Percentiles rank a stretch among this genome's conserved stretches.
phyloP scores from a whole-genome alignment of 2,888 invertebrate species.

The Philonicus albiceps region DNA sequence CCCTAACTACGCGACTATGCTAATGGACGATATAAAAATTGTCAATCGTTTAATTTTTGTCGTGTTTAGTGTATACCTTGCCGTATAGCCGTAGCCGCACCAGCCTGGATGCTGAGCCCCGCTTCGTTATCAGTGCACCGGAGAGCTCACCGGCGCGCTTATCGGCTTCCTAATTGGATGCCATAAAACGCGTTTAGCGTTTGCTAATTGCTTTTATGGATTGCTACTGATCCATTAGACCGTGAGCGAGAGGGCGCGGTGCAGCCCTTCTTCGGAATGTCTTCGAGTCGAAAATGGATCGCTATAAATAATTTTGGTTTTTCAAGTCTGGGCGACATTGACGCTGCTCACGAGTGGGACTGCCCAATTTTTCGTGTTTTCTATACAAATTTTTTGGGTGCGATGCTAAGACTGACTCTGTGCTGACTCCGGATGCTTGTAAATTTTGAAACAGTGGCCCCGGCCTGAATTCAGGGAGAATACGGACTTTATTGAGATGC shows the following conservation, averaged over 20 bases:
- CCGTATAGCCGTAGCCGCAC: not conserved
- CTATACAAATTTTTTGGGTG: not conserved
- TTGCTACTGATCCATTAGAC: constrained; percentile 29
- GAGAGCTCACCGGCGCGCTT: not conserved
- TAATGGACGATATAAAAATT: constrained; percentile 36
- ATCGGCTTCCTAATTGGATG: constrained; percentile 22
- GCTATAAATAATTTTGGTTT: not conserved
- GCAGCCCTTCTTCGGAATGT: not conserved
- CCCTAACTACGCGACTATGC: not conserved
- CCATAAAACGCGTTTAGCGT: constrained; percentile 32
- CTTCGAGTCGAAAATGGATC: not conserved
- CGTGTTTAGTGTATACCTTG: constrained; percentile 7
- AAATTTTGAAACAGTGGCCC: not conserved
- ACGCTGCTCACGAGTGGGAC: not conserved
- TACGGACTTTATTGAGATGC: constrained; percentile 33
- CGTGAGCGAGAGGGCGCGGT: not conserved
- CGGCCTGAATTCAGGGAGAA: not conserved
- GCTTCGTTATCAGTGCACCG: not conserved
- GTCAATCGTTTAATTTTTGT: constrained; percentile 39
- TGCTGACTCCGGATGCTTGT: constrained; percentile 32
- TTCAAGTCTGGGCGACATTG: not conserved
- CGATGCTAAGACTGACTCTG: not conserved
- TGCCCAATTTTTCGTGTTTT: not conserved
- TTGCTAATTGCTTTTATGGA: constrained; percentile 41
- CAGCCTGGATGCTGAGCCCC: not conserved